phyloP scores from a whole-genome alignment of 2,888 invertebrate species.

The Pandemis corylana region DNA sequence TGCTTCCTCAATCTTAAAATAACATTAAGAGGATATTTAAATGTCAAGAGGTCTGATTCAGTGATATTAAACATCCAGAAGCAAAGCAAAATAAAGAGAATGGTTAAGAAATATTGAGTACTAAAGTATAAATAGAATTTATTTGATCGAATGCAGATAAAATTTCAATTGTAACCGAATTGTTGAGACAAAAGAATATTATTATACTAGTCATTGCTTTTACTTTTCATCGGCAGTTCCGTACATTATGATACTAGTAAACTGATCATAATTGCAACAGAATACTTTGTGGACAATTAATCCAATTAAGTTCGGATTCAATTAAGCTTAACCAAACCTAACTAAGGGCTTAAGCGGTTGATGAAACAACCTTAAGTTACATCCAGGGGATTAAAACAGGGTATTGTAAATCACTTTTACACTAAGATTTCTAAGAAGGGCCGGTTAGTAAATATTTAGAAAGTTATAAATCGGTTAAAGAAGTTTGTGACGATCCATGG shows the following conservation, averaged over 20 bases:
- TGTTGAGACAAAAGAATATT: too few species aligned
- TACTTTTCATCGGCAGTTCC: too few species aligned
- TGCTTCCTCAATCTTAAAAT: slow-evolving; percentile 15
- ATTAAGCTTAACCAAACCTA: not conserved
- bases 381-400: not conserved
- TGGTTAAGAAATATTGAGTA: not conserved
- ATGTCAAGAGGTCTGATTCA: not conserved
- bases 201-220: too few species aligned
- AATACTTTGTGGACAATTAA: not conserved
- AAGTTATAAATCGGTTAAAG: too few species aligned
- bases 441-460: too few species aligned
- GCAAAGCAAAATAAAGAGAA: not conserved
- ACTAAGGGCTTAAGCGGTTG: not conserved
- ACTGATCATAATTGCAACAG: not conserved
- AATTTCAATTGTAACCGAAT: too few species aligned
- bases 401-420: not conserved
- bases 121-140: too few species aligned
- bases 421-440: too few species aligned
- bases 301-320: not conserved
- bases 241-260: not conserved
- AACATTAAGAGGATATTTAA: slow-evolving; percentile 7
- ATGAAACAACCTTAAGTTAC: slow-evolving; percentile 14
- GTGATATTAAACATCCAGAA: not conserved
- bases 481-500: too few species aligned
- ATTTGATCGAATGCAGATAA: too few species aligned